phyloP scores from a whole-genome alignment of 2,888 invertebrate species.

The Alentia gelatinosa region DNA sequence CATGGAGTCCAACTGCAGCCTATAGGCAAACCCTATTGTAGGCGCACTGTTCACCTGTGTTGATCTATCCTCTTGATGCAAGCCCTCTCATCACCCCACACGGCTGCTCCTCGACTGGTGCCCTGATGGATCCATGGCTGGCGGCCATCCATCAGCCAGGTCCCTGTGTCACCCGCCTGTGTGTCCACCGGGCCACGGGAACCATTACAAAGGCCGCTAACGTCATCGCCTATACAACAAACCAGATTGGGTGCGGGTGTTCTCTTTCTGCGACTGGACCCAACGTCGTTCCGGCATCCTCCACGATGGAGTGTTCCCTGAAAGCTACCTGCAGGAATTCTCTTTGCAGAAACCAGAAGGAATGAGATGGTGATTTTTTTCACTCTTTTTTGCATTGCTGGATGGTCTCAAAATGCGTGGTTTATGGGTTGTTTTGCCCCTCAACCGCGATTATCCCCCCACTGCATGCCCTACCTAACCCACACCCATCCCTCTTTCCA shows the following conservation, averaged over 20 bases:
- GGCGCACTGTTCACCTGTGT: background rate
- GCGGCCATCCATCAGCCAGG: background rate
- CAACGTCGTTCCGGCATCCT: background rate
- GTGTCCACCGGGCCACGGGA: background rate
- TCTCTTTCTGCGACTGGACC: background rate
- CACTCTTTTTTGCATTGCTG: no score
- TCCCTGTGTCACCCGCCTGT: background rate
- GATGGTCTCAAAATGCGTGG: no score
- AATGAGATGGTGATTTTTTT: no score
- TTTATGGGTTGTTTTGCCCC: no score
- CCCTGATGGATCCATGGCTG: background rate
- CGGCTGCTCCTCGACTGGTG: background rate
- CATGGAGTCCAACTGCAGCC: background rate
- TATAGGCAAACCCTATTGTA: background rate
- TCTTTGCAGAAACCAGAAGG: no score
- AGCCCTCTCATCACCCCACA: background rate
- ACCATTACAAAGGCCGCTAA: background rate
- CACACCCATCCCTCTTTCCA: no score
- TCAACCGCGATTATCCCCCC: no score
- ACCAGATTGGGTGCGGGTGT: background rate
- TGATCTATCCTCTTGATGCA: background rate
- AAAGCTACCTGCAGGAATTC: no score
- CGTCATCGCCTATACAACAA: background rate
- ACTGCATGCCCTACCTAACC: no score
- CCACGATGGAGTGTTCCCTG: no score